phyloP scores from a whole-genome alignment of 2,888 invertebrate genomes.

The Magallana nippona region DNA sequence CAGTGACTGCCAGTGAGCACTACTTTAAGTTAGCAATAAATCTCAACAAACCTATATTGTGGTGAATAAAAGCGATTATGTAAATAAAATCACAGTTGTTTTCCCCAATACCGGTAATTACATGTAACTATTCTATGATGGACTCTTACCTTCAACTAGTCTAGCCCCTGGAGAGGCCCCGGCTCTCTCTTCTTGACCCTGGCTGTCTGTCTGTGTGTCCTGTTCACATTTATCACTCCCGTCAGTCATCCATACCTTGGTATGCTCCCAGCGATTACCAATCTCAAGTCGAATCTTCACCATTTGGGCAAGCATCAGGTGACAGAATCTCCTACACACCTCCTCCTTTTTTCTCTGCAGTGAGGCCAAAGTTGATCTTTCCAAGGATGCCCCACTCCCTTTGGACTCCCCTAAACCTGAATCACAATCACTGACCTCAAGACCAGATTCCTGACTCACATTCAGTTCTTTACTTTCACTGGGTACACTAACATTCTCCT shows the following conservation, averaged over 20 bases:
- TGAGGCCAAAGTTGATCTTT: neutral
- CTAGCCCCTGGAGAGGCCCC: constrained; percentile 3
- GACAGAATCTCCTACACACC: constrained; percentile 57
- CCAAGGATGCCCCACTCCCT: neutral
- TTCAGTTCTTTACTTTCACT: constrained; percentile 10
- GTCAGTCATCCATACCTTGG: neutral
- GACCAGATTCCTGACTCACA: constrained; percentile 33
- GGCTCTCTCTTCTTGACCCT: neutral
- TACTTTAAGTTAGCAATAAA: no score
- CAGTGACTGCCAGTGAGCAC: no score
- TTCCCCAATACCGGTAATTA: no score
- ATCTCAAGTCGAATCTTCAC: constrained; percentile 57
- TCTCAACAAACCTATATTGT: no score
- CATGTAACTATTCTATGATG: neutral
- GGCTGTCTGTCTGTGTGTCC: constrained; percentile 1
- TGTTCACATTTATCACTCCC: constrained; percentile 2
- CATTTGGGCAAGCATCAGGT: constrained; percentile 55
- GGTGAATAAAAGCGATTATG: no score
- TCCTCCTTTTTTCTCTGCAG: constrained; percentile 46
- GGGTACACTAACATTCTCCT: neutral
- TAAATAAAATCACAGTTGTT: no score
- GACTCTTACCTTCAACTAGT: neutral
- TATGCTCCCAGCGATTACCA: constrained; percentile 47
- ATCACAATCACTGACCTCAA: constrained; percentile 21
- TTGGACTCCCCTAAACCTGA: constrained; percentile 28